Base-by-base conservation (phyloP, 2,797 vertebrate genomes). In the Brotula barbata region DNA sequence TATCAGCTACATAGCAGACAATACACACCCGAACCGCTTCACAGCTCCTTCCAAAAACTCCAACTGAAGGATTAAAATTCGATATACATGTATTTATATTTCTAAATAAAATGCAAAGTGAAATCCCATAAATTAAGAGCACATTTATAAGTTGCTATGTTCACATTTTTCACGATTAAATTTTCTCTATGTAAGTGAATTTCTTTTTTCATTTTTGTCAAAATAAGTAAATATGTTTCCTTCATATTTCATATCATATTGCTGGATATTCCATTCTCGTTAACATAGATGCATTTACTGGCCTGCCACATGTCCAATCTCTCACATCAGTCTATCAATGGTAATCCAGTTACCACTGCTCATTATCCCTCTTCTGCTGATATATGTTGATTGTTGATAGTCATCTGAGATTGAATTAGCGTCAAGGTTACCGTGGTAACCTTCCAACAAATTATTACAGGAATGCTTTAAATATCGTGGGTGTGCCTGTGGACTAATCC, bases 331-430 rank as follows among this genome's bases (percentile, higher is more conserved):
- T 70, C 69, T 81, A 80, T 85, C 71, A 76, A 49, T 82, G 47
- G 81, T 85, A 87, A 87, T 89, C 83, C 83, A 81, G 73, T 87
- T 86, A 83, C 78, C 55, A 31, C 43, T 15, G 47, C 71, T 86
- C 77, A 87, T 87, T 84, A 87, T 80, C 78, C 63, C 43, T 48
- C 23, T 45, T 75, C 71, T 81, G 78, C 81, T 64, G 47, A 87
- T 84, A 66, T 69, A 68, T 55, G 60, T 63, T 85, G 89, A 90
- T 85, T 87, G 82, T 89, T 81, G 82, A 88, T 82, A 75, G 73
- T 79, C 78, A 82, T 87, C 74, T 66, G 60, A 72, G 80, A 89
- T 84, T 82, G 69, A 86, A 88, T 87, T 85, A 85, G 78, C 60
- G 10, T 52, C 81, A 85, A 87, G 80, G 86, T 88, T 77, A 71